phyloP scores from a whole-genome alignment of 2,797 vertebrate species.

The Okamejei kenojei region DNA sequence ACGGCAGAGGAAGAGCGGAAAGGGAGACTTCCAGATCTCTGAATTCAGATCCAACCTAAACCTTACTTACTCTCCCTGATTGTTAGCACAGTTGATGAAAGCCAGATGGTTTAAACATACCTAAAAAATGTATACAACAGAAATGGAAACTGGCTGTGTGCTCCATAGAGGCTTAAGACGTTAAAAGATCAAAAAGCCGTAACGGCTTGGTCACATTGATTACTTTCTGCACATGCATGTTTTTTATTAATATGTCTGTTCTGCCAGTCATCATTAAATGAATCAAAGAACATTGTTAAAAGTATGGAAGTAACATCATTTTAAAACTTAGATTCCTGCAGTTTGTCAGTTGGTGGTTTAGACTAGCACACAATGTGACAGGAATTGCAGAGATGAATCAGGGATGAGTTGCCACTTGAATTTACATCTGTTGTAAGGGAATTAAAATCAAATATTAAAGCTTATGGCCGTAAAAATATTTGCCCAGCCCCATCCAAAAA shows the following conservation, averaged over 20 bases:
- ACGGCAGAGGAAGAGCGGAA: constrained; percentile 6
- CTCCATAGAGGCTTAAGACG: too few species aligned
- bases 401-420: background rate
- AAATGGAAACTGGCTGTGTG: background rate
- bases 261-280: background rate
- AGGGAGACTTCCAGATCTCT: background rate
- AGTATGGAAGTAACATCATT: background rate
- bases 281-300: background rate
- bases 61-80: background rate
- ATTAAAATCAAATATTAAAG: background rate
- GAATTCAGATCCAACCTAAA: constrained; percentile 3
- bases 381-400: background rate
- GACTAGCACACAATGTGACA: background rate
- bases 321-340: background rate
- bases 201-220: background rate
- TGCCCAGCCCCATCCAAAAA: background rate
- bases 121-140: background rate
- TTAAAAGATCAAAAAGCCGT: background rate
- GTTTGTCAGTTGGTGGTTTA: background rate
- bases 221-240: background rate
- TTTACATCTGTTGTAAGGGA: background rate
- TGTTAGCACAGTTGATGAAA: constrained; percentile 8
- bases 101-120: background rate
- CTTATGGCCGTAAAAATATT: background rate
- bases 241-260: background rate